phyloP scores from a whole-genome alignment of 2,797 vertebrate genomes.

The Hybognathus amarus region DNA sequence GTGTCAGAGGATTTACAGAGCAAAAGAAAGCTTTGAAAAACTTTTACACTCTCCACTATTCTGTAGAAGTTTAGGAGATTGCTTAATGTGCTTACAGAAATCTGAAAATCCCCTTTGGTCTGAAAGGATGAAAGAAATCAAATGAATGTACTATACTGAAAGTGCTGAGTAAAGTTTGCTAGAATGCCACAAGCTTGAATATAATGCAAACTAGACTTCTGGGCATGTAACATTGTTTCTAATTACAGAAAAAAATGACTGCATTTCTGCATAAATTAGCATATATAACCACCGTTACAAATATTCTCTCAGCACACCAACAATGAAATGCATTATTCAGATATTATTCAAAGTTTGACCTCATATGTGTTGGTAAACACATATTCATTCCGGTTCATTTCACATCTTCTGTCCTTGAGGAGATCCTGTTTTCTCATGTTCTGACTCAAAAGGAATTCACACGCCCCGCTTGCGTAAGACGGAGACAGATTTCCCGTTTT shows the following conservation, averaged over 20 bases:
- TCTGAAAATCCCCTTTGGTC: constrained; percentile 16
- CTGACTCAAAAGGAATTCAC: not conserved
- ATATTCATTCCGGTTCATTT: not conserved
- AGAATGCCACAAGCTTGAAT: not conserved
- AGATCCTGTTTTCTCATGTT: constrained; percentile 37
- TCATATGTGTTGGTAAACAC: constrained; percentile 28
- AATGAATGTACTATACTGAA: not conserved
- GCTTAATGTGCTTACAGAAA: not conserved
- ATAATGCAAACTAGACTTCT: not conserved
- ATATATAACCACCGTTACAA: constrained; percentile 27
- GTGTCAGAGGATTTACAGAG: not conserved
- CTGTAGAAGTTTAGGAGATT: not conserved
- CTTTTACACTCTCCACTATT: not conserved
- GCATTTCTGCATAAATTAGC: constrained; percentile 44
- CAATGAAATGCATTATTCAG: constrained; percentile 17
- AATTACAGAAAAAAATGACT: constrained; percentile 30
- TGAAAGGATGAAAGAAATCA: constrained; percentile 2
- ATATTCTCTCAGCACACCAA: not conserved
- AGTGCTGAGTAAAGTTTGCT: not conserved
- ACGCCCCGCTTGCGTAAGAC: constrained; percentile 27
- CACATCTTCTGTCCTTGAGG: not conserved
- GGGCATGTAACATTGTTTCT: not conserved
- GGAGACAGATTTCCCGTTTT: constrained; percentile 12
- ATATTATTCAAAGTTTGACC: not conserved
- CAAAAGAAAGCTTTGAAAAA: not conserved